phyloP scores from a whole-genome alignment of 2,797 vertebrate genomes.

The Cheirogaleus major region DNA sequence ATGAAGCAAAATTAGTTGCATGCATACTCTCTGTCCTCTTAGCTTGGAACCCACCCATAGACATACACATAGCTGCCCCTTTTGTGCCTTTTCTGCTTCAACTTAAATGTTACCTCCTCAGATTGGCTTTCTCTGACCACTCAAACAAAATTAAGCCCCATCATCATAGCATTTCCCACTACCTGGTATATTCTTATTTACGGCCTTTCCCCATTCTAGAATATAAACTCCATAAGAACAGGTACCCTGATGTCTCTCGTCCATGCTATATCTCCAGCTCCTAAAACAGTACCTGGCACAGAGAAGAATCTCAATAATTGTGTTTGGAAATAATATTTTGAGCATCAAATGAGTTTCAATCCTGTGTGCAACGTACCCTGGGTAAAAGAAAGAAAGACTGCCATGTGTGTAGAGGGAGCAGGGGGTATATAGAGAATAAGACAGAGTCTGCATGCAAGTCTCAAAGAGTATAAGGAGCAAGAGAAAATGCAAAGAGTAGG shows the following conservation, averaged over 20 bases:
- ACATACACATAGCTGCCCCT: background rate
- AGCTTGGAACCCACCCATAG: background rate
- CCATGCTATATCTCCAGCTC: background rate
- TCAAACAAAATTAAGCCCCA: background rate
- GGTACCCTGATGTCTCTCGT: background rate
- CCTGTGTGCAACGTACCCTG: background rate
- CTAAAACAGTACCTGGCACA: background rate
- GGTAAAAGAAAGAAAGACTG: background rate
- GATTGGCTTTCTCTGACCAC: background rate
- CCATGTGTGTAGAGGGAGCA: background rate
- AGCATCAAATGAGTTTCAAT: background rate
- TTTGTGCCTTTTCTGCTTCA: background rate
- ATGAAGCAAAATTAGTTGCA: slow-evolving; percentile 16
- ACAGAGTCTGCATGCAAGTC: background rate
- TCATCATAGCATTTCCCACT: background rate
- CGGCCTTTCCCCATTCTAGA: background rate
- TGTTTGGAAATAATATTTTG: background rate
- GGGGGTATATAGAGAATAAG: background rate
- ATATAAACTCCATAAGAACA: background rate
- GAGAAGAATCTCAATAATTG: background rate
- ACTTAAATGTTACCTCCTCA: background rate
- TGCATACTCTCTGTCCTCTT: background rate
- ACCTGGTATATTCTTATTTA: background rate
- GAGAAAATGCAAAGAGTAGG: background rate
- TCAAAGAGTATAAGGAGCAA: background rate